These are phyloP conservation scores for Mylabris sibirica DNA, from an alignment of 2,888 invertebrate genomes.

Conservation along the genomic window DNA sequence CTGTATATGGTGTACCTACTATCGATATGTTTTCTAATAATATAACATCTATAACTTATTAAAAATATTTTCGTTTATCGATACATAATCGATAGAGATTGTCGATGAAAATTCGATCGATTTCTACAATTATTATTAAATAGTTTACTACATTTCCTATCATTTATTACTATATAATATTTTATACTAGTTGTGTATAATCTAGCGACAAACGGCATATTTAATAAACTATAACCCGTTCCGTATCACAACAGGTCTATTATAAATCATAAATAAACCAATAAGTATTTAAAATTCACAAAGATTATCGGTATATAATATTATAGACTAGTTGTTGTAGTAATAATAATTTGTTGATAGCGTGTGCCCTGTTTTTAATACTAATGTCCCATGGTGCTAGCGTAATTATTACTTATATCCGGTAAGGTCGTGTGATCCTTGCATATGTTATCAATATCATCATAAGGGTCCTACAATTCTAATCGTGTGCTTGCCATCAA, in stretches of 20 bases:
- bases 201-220: conserved; percentile 32
- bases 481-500: neutral
- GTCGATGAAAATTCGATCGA: too few species aligned
- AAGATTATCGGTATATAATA: conserved; percentile 30
- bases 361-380: conserved; percentile 31
- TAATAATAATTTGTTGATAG: conserved; percentile 26
- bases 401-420: conserved; percentile 37
- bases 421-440: conserved; percentile 36
- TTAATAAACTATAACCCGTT: conserved; percentile 23
- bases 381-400: conserved; percentile 29
- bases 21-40: too few species aligned
- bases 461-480: conserved; percentile 15
- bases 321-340: conserved; percentile 26
- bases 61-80: too few species aligned
- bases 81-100: neutral
- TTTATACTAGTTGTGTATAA: conserved; percentile 5
- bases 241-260: conserved; percentile 29
- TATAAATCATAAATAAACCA: conserved; percentile 31
- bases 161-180: conserved; percentile 3
- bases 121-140: neutral
- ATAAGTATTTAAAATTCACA: conserved; percentile 34
- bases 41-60: too few species aligned
- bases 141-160: conserved; percentile 9
- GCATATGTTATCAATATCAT: conserved; percentile 34
- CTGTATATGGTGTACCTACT: too few species aligned